A percentile compares a stretch with the other conserved stretches of the same genome.
Evolutionary conservation across 2,888 invertebrate genomes (phyloP).

Genomic region (Odontocerum albicorne): DNA sequence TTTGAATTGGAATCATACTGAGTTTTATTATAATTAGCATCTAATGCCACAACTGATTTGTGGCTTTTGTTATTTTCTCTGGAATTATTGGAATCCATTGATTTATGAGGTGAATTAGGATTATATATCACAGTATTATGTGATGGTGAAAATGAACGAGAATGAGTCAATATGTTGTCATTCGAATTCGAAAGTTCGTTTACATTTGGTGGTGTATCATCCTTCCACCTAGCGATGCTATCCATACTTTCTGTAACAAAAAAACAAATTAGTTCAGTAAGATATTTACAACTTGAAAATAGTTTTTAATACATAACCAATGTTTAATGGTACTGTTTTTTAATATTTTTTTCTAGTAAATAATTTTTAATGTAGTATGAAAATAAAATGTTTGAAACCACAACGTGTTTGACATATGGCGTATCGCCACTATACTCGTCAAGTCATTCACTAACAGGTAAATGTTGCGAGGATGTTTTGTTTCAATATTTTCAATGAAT

Average conservation of each 20-base stretch:
- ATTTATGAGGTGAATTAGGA: conserved; percentile 46
- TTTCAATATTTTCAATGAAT: too few species aligned
- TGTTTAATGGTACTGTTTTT: too few species aligned
- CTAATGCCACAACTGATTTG: conserved; percentile 32
- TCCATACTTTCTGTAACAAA: conserved; percentile 55
- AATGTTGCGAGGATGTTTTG: too few species aligned
- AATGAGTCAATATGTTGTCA: conserved; percentile 45
- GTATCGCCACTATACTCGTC: too few species aligned
- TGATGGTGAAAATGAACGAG: conserved; percentile 45
- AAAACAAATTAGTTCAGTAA: conserved; percentile 9
- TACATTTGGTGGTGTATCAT: conserved; percentile 57
- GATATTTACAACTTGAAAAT: too few species aligned
- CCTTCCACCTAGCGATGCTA: conserved; percentile 57
- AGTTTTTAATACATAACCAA: too few species aligned
- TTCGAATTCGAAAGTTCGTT: conserved; percentile 47
- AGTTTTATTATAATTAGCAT: conserved; percentile 29
- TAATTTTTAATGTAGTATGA: too few species aligned
- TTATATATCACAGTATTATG: conserved; percentile 56
- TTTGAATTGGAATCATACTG: conserved; percentile 34
- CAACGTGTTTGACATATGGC: too few species aligned
- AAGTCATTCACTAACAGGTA: too few species aligned
- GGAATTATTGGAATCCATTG: conserved; percentile 42
- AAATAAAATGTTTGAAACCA: too few species aligned
- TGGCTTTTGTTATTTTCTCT: conserved; percentile 41
- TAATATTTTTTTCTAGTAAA: too few species aligned